Evolutionary conservation across 2,888 invertebrate species (phyloP).

Genomic region (Lingula anatina): DNA sequence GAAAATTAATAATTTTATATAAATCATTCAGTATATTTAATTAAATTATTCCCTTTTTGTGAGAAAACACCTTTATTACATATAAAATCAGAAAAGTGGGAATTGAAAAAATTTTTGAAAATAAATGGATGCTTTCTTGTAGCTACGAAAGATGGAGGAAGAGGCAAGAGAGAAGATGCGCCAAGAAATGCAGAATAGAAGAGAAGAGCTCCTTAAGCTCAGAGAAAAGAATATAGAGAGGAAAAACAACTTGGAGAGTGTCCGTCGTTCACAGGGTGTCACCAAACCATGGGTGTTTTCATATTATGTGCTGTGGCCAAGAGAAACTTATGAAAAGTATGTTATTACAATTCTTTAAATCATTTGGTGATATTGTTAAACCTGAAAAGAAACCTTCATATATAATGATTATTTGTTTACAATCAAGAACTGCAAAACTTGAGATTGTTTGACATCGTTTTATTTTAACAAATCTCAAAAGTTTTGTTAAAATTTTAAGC

Average conservation of each 20-base stretch:
- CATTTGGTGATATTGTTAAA: background rate
- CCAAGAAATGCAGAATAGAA: conserved; percentile 24
- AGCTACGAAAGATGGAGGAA: conserved; percentile 32
- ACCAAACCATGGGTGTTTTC: conserved; percentile 42
- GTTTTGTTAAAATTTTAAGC: too few relatives aligned
- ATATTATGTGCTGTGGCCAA: conserved; percentile 41
- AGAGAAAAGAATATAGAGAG: conserved; percentile 37
- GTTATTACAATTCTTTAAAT: conserved; percentile 1
- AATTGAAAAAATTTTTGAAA: too few relatives aligned
- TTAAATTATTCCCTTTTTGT: too few relatives aligned
- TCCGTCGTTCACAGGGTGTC: conserved; percentile 29
- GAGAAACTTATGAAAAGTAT: conserved; percentile 39
- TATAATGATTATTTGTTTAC: too few relatives aligned
- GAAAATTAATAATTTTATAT: too few relatives aligned
- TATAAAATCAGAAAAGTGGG: too few relatives aligned
- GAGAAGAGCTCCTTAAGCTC: conserved; percentile 21
- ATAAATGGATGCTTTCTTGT: too few relatives aligned
- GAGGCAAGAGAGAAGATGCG: conserved; percentile 27
- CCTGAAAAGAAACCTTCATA: background rate
- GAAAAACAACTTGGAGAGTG: conserved; percentile 23
- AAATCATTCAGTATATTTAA: too few relatives aligned
- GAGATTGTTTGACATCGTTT: background rate
- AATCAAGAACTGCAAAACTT: too few relatives aligned
- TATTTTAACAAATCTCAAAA: background rate
- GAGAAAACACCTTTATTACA: too few relatives aligned